Evolutionary conservation across 2,888 invertebrate species (phyloP).

Genomic region (Aporophyla lueneburgensis): DNA sequence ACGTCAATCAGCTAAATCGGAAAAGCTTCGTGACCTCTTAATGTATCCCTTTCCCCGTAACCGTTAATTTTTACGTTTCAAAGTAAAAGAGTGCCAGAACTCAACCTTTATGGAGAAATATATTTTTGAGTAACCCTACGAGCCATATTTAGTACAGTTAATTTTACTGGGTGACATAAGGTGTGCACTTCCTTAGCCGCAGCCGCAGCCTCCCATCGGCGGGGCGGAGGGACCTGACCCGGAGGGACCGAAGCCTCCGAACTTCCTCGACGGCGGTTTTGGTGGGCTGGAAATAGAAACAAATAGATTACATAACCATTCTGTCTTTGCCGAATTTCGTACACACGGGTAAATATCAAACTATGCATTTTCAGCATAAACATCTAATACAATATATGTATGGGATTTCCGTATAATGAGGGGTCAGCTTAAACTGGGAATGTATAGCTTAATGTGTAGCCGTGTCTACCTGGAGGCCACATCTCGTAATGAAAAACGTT

Average conservation of each 20-base stretch:
- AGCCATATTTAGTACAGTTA: constrained; percentile 36
- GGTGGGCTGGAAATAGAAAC: constrained; percentile 81
- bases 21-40: too few species aligned
- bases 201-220: constrained; percentile 87
- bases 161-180: constrained; percentile 27
- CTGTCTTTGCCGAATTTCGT: background rate
- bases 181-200: constrained; percentile 73
- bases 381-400: too few species aligned
- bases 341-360: too few species aligned
- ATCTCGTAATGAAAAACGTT: background rate
- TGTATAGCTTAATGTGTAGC: too few species aligned
- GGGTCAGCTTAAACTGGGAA: too few species aligned
- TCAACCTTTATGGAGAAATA: constrained; percentile 22
- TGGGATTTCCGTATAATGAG: too few species aligned
- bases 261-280: constrained; percentile 84
- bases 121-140: constrained; percentile 32
- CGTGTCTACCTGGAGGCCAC: too few species aligned
- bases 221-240: constrained; percentile 85
- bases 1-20: too few species aligned
- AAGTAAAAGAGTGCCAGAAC: background rate
- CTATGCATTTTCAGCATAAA: too few species aligned
- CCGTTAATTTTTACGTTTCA: background rate
- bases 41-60: too few species aligned
- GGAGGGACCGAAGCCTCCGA: constrained; percentile 87
- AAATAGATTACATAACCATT: background rate